Conservation (phyloP, 1,140 invertebrate genomes). For the Psilanteris sp. region DNA sequence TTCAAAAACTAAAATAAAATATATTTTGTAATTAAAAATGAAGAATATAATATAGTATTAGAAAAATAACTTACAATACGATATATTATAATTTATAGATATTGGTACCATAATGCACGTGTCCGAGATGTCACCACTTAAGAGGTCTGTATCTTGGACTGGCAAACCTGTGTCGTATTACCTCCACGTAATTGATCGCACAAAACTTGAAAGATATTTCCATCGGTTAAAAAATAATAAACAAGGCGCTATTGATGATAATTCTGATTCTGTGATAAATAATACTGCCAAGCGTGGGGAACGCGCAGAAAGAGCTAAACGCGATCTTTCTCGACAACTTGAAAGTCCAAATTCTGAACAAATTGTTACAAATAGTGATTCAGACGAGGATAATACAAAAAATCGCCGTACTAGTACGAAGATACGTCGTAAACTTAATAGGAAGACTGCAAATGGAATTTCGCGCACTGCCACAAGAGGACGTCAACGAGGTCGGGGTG, state of each 20-base stretch:
- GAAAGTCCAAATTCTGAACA: constrained; percentile 76
- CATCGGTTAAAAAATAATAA: constrained; percentile 93
- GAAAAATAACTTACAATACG: no score
- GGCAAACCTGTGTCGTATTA: constrained; percentile 98
- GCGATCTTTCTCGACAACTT: constrained; percentile 75
- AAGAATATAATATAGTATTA: no score
- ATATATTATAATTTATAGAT: constrained; percentile 82
- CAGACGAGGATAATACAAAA: constrained; percentile 70
- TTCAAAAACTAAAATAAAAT: no score
- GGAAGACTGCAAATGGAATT: constrained; percentile 75
- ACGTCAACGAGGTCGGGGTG: constrained; percentile 77
- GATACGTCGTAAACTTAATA: constrained; percentile 77
- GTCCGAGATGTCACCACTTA: constrained; percentile 94
- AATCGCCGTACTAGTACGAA: constrained; percentile 72
- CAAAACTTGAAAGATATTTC: constrained; percentile 97
- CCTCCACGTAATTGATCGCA: constrained; percentile 97
- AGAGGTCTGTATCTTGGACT: constrained; percentile 98
- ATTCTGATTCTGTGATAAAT: constrained; percentile 79
- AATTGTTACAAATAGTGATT: constrained; percentile 72
- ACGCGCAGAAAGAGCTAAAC: constrained; percentile 74
- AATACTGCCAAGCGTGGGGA: constrained; percentile 77
- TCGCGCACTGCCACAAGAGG: constrained; percentile 72
- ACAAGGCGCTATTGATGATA: constrained; percentile 83
- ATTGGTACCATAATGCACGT: constrained; percentile 99
- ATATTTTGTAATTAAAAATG: no score